Evolutionary conservation across 92 coral and sea anemone species (phyloP).

Genomic region (Isaurus tuberculatus): DNA sequence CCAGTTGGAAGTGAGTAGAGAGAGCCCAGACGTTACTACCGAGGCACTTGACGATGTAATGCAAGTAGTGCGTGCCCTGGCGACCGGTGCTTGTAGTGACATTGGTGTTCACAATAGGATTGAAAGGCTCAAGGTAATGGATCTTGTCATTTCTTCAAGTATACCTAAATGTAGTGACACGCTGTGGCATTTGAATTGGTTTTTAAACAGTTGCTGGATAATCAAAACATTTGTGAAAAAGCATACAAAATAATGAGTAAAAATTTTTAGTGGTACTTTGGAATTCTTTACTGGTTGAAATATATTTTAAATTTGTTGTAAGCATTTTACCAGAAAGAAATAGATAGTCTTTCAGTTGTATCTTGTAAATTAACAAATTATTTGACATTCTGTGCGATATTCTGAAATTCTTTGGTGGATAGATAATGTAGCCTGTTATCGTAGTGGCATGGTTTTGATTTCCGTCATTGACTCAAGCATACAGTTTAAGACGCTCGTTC

Average conservation of each 20-base stretch:
- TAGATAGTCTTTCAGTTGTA: too few species aligned
- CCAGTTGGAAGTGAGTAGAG: not conserved
- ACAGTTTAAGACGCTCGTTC: not conserved
- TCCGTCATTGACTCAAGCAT: not conserved
- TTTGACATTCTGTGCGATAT: too few species aligned
- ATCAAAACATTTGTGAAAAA: too few species aligned
- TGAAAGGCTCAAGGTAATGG: constrained; percentile 72
- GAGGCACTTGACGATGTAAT: constrained; percentile 63
- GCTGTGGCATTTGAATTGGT: not conserved
- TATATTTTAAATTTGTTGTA: too few species aligned
- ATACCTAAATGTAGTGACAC: not conserved
- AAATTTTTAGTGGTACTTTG: too few species aligned
- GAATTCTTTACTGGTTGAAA: too few species aligned
- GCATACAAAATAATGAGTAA: too few species aligned
- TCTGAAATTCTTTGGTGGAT: too few species aligned
- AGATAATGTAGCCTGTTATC: not conserved
- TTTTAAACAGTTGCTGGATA: too few species aligned
- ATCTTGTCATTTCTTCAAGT: not conserved
- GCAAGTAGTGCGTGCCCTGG: constrained; percentile 73
- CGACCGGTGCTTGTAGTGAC: constrained; percentile 84
- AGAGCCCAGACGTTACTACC: constrained; percentile 35
- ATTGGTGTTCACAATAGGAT: constrained; percentile 70
- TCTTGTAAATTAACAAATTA: too few species aligned
- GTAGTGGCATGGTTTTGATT: not conserved
- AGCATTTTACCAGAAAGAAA: too few species aligned